Evolutionary conservation across 2,888 invertebrate genomes (phyloP).

Genomic region (Cephalotes varians): DNA sequence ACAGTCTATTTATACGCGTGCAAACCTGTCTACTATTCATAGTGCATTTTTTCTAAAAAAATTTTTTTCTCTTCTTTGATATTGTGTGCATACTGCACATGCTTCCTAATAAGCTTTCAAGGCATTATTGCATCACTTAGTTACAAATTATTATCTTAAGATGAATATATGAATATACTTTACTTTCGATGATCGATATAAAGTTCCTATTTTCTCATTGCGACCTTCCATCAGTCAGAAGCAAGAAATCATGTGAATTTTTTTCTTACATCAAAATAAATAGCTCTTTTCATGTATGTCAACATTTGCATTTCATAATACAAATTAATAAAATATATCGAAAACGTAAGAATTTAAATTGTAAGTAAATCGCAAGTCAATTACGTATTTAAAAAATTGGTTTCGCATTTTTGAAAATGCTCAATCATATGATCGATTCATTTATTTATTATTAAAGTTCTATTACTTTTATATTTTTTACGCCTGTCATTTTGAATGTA

Average conservation of each 20-base stretch:
- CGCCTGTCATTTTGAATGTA: neutral
- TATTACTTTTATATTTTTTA: neutral
- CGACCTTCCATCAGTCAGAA: neutral
- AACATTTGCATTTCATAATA: neutral
- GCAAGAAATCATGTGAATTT: neutral
- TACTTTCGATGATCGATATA: neutral
- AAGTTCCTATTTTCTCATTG: neutral
- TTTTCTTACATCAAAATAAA: neutral
- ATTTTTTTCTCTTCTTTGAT: too few species aligned
- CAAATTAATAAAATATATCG: neutral
- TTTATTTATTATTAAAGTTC: neutral
- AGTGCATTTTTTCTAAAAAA: slow-evolving; percentile 70
- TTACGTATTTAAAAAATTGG: neutral
- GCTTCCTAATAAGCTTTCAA: too few species aligned
- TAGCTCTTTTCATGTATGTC: neutral
- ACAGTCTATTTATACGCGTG: slow-evolving; percentile 73
- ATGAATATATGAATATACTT: slow-evolving; percentile 21
- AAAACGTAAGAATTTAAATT: neutral
- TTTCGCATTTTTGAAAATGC: neutral
- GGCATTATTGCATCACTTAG: slow-evolving; percentile 63
- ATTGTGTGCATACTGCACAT: too few species aligned
- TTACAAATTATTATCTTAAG: slow-evolving; percentile 22
- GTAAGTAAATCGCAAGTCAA: neutral
- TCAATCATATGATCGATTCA: neutral
- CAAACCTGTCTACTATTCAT: slow-evolving; percentile 57